Evolutionary conservation across 2,113 vertebrate species (phyloP).

Genomic region (Gorsachius goisagi): DNA sequence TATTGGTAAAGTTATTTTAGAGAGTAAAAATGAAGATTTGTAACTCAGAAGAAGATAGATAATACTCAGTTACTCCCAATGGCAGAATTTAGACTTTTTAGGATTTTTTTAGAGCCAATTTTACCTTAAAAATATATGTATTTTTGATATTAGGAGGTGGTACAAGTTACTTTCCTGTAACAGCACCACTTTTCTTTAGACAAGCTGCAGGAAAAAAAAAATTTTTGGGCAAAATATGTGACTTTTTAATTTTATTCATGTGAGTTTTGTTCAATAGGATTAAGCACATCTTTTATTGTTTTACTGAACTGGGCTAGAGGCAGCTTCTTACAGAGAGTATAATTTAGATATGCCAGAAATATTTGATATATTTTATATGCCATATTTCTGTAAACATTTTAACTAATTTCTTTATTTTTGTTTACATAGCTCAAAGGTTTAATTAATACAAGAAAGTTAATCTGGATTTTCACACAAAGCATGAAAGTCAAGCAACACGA

Average conservation of each 20-base stretch:
- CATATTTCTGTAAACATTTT: not conserved
- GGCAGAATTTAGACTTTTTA: not conserved
- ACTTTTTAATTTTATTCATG: not conserved
- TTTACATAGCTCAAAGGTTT: constrained; percentile 7
- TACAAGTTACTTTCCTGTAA: not conserved
- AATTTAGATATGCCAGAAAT: not conserved
- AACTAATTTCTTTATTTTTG: not conserved
- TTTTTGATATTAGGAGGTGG: not conserved
- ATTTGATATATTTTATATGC: not conserved
- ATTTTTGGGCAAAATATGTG: not conserved
- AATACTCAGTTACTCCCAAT: not conserved
- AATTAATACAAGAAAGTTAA: constrained; percentile 17
- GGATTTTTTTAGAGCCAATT: not conserved
- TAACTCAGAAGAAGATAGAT: not conserved
- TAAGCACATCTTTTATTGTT: not conserved
- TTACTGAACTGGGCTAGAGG: not conserved
- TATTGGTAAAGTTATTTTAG: not conserved
- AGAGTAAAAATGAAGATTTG: not conserved
- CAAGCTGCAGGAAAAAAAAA: not conserved
- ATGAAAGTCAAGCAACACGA: not conserved
- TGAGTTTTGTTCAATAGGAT: not conserved
- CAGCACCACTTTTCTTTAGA: not conserved
- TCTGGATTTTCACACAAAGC: not conserved
- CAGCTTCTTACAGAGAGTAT: not conserved
- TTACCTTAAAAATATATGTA: not conserved